These are phyloP conservation scores for Trissolcus japonicus DNA, from an alignment of 2,888 invertebrate species.

Conservation along the genomic window DNA sequence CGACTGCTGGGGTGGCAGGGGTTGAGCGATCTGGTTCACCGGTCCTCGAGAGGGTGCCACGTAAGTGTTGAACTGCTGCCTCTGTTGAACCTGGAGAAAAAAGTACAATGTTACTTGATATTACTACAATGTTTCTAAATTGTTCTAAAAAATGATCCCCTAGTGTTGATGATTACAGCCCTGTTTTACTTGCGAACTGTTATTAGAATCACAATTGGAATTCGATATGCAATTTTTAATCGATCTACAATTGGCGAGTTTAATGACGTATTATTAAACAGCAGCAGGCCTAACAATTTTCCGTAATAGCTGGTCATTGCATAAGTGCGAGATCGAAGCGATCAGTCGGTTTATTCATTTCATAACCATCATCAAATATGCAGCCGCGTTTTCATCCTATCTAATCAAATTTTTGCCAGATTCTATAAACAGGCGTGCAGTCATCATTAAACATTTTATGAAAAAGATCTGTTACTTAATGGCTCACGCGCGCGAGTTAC, in stretches of 20 bases:
- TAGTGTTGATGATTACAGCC: no score
- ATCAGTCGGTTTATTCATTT: no score
- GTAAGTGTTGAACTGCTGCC: constrained; percentile 67
- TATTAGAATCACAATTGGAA: no score
- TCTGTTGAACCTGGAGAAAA: constrained; percentile 36
- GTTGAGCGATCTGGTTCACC: constrained; percentile 64
- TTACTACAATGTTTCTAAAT: no score
- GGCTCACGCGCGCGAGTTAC: neutral
- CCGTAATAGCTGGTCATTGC: neutral
- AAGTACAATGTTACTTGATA: neutral
- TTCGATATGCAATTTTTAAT: no score
- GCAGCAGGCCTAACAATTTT: constrained; percentile 1
- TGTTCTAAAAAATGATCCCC: no score
- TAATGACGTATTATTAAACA: neutral
- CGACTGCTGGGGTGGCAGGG: constrained; percentile 63
- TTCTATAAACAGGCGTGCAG: no score
- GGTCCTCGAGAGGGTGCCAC: constrained; percentile 67
- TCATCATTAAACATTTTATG: no score
- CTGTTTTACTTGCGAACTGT: neutral
- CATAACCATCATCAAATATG: no score
- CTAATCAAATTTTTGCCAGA: no score
- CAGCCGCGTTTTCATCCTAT: no score
- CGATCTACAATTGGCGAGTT: neutral
- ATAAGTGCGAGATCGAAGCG: no score
- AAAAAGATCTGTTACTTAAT: constrained; percentile 23